These are phyloP conservation scores for Hypena proboscidalis DNA, from an alignment of 2,888 invertebrate genomes.

Conservation along the genomic window DNA sequence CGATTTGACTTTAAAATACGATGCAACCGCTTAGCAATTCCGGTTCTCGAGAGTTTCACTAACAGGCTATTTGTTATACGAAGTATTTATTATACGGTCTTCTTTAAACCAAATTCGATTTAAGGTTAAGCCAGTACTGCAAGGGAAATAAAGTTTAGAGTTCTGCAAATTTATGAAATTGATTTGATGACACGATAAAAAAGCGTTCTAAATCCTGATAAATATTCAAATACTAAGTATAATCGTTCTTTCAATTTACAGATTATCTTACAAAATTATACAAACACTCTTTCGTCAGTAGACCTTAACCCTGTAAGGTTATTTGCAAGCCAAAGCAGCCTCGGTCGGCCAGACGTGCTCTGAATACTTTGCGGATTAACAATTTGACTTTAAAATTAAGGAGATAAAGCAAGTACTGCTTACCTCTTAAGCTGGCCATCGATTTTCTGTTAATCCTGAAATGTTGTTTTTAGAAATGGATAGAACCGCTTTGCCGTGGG, in stretches of 20 bases:
- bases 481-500: background rate
- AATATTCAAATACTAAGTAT: no score
- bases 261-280: constrained; percentile 34
- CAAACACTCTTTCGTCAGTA: constrained; percentile 33
- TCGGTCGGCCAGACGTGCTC: constrained; percentile 51
- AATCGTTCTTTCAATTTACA: no score
- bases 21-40: constrained; percentile 66
- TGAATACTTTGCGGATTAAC: constrained; percentile 68
- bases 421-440: constrained; percentile 56
- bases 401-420: constrained; percentile 62
- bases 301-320: constrained; percentile 47
- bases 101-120: no score
- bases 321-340: constrained; percentile 67
- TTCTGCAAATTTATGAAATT: no score
- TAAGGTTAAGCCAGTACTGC: no score
- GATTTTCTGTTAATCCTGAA: constrained; percentile 53
- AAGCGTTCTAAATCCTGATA: no score
- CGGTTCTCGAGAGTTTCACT: constrained; percentile 32
- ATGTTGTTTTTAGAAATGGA: constrained; percentile 46
- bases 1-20: constrained; percentile 80
- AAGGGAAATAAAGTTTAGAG: no score
- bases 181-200: no score
- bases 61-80: constrained; percentile 49
- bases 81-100: no score
- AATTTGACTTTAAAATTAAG: constrained; percentile 78